phyloP scores from a whole-genome alignment of 2,113 vertebrate genomes.

The Penelope pileata region DNA sequence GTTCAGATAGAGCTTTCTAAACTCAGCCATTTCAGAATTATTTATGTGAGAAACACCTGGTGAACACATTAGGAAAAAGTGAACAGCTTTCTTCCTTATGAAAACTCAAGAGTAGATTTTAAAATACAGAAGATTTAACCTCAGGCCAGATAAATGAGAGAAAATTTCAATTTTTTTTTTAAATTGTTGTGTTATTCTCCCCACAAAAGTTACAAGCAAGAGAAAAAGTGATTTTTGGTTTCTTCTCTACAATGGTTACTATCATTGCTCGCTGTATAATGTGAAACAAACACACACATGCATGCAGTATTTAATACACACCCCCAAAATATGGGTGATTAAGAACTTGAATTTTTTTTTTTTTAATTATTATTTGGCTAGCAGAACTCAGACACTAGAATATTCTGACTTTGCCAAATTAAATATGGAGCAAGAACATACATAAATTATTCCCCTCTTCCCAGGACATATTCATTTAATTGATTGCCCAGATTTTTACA shows the following conservation, averaged over 20 bases:
- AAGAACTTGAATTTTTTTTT: background rate
- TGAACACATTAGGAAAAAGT: slow-evolving; percentile 57
- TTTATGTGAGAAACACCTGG: slow-evolving; percentile 55
- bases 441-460: slow-evolving; percentile 47
- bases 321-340: background rate
- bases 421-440: slow-evolving; percentile 48
- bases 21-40: slow-evolving; percentile 8
- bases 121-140: background rate
- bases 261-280: background rate
- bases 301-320: background rate
- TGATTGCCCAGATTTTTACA: slow-evolving; percentile 51
- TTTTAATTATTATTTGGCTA: slow-evolving; percentile 31
- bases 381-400: background rate
- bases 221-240: background rate
- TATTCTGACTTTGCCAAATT: slow-evolving; percentile 29
- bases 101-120: slow-evolving; percentile 4
- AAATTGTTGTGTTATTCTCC: background rate
- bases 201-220: background rate
- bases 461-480: slow-evolving; percentile 19
- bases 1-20: slow-evolving; percentile 18
- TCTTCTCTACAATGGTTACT: background rate
- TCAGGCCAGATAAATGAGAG: background rate
- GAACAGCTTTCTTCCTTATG: slow-evolving; percentile 19
- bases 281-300: background rate
- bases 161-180: background rate